A percentile compares a stretch with the other conserved stretches of the same genome.
Evolutionary conservation across 1,140 invertebrate genomes (phyloP).

Genomic region (Bilobella aurantiaca): DNA sequence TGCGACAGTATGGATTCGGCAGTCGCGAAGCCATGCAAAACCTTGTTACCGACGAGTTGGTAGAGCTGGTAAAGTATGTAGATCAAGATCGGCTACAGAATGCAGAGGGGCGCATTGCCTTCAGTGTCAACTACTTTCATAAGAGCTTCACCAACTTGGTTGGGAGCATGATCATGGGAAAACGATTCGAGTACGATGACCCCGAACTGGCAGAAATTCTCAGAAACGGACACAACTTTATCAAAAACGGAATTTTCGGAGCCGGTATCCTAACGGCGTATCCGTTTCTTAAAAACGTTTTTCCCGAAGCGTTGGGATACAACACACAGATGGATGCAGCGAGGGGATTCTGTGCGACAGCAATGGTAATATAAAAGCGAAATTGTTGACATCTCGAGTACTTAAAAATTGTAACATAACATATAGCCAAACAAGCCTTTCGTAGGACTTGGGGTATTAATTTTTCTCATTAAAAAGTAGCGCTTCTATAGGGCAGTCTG

Average conservation of each 20-base stretch:
- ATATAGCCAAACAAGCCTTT: too few species aligned
- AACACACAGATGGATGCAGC: conserved; percentile 38
- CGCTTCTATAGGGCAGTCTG: too few species aligned
- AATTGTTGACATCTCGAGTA: too few species aligned
- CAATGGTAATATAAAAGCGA: not conserved
- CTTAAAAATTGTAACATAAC: too few species aligned
- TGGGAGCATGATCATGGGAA: conserved; percentile 11
- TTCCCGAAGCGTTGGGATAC: conserved; percentile 63
- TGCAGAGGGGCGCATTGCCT: not conserved
- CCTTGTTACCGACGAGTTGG: not conserved
- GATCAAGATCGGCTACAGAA: not conserved
- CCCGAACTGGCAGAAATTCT: conserved; percentile 2
- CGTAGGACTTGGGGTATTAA: too few species aligned
- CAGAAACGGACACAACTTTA: not conserved
- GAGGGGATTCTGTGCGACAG: conserved; percentile 38
- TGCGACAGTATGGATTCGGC: not conserved
- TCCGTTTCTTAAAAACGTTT: conserved; percentile 58
- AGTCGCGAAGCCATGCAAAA: not conserved
- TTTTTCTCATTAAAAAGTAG: too few species aligned
- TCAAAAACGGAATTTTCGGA: conserved; percentile 7
- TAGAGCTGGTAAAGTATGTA: not conserved
- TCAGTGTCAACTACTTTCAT: conserved; percentile 13
- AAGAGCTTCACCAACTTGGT: conserved; percentile 10
- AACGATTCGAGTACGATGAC: conserved; percentile 9
- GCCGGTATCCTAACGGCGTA: conserved; percentile 3